Evolutionary conservation across 1,140 invertebrate species (phyloP).

Genomic region (Vanessa tameamea): DNA sequence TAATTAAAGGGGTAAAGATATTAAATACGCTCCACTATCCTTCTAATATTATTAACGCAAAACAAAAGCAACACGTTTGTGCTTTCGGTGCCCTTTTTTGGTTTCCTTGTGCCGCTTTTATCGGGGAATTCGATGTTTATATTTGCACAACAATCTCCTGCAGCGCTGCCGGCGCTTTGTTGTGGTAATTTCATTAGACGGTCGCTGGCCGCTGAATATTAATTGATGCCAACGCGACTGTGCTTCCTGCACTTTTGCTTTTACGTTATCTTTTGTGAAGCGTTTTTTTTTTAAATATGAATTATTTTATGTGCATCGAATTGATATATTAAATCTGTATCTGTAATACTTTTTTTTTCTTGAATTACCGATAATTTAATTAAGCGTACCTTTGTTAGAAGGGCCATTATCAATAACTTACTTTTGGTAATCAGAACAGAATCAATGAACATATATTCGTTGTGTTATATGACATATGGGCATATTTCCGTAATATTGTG

Average conservation of each 20-base stretch:
- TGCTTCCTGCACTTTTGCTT: slow-evolving; percentile 41
- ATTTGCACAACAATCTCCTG: slow-evolving; percentile 67
- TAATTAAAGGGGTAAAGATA: slow-evolving; percentile 4
- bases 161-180: slow-evolving; percentile 65
- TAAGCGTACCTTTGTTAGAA: too few relatives aligned
- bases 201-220: slow-evolving; percentile 66
- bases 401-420: too few relatives aligned
- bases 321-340: neutral
- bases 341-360: too few relatives aligned
- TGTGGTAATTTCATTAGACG: slow-evolving; percentile 75
- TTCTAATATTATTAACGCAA: slow-evolving; percentile 30
- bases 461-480: too few relatives aligned
- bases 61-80: slow-evolving; percentile 33
- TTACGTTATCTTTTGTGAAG: slow-evolving; percentile 32
- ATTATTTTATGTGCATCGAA: neutral
- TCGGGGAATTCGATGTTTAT: slow-evolving; percentile 71
- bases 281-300: neutral
- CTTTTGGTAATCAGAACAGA: too few relatives aligned
- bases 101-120: slow-evolving; percentile 51
- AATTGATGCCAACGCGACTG: slow-evolving; percentile 48
- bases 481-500: too few relatives aligned
- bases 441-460: too few relatives aligned
- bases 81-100: slow-evolving; percentile 36
- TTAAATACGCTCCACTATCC: slow-evolving; percentile 16
- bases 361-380: too few relatives aligned